phyloP scores from a whole-genome alignment of 2,113 vertebrate species.

The Mus spicilegus region DNA sequence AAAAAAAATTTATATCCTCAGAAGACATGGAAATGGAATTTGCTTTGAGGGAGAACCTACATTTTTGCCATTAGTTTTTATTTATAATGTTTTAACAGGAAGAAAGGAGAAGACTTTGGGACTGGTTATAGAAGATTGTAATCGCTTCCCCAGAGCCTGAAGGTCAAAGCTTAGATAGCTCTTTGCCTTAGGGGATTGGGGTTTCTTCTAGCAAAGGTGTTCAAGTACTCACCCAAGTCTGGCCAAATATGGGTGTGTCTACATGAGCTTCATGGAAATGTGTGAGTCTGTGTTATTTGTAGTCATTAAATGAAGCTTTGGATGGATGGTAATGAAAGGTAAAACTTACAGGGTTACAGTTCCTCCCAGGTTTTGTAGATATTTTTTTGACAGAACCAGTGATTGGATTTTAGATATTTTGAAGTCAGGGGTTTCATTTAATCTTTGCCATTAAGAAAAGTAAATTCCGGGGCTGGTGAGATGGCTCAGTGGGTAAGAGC shows the following conservation, averaged over 20 bases:
- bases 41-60: neutral
- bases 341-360: neutral
- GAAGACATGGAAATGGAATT: neutral
- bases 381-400: slow-evolving; percentile 32
- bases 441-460: slow-evolving; percentile 32
- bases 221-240: neutral
- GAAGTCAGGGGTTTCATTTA: slow-evolving; percentile 31
- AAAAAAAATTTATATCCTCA: slow-evolving; percentile 17
- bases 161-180: neutral
- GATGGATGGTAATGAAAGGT: slow-evolving; percentile 25
- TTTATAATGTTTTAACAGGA: slow-evolving; percentile 31
- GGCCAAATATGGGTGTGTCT: neutral
- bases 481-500: too few species aligned
- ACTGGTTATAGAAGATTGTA: neutral
- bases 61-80: slow-evolving; percentile 36
- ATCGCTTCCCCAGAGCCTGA: slow-evolving; percentile 1
- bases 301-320: neutral
- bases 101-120: slow-evolving; percentile 41
- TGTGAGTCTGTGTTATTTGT: neutral
- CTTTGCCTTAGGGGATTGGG: neutral
- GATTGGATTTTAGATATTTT: slow-evolving; percentile 51
- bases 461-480: neutral
- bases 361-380: neutral
- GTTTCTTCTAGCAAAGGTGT: neutral
- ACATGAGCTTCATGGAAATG: neutral